phyloP scores from a whole-genome alignment of 1,140 invertebrate species.

The Teleogryllus occipitalis region DNA sequence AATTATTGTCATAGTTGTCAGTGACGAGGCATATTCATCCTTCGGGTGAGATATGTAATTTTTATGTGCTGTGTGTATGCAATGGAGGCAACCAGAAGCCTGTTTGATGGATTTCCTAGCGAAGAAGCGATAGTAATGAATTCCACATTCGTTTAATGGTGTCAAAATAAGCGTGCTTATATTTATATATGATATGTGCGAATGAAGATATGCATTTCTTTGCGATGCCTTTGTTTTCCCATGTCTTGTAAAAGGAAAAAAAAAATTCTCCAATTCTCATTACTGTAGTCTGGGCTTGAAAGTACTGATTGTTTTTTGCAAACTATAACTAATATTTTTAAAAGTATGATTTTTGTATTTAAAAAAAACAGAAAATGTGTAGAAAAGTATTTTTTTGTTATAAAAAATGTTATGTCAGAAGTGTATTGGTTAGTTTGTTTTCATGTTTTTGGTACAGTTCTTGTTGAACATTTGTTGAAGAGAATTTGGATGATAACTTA shows the following conservation, averaged over 20 bases:
- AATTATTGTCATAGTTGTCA: background rate
- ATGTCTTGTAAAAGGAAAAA: background rate
- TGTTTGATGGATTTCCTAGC: background rate
- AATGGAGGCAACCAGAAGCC: slow-evolving; percentile 11
- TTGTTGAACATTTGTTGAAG: too few relatives aligned
- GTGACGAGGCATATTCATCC: background rate
- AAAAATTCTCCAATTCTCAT: background rate
- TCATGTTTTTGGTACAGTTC: too few relatives aligned
- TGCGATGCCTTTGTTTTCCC: background rate
- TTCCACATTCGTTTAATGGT: background rate
- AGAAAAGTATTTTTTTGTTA: too few relatives aligned
- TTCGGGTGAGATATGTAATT: slow-evolving; percentile 14
- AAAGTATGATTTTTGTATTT: too few relatives aligned
- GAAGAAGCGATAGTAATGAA: background rate
- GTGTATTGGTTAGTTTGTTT: too few relatives aligned
- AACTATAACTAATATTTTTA: too few relatives aligned
- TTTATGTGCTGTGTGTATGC: slow-evolving; percentile 6
- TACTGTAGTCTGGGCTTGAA: too few relatives aligned
- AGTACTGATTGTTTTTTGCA: too few relatives aligned
- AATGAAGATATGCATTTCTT: background rate
- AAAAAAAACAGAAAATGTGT: too few relatives aligned
- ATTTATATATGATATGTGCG: background rate
- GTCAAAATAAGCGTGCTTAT: background rate
- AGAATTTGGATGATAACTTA: too few relatives aligned
- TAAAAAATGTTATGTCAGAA: too few relatives aligned